Evolutionary conservation across 1,140 invertebrate species (phyloP).

Genomic region (Hyposmocoma kahamanoa): DNA sequence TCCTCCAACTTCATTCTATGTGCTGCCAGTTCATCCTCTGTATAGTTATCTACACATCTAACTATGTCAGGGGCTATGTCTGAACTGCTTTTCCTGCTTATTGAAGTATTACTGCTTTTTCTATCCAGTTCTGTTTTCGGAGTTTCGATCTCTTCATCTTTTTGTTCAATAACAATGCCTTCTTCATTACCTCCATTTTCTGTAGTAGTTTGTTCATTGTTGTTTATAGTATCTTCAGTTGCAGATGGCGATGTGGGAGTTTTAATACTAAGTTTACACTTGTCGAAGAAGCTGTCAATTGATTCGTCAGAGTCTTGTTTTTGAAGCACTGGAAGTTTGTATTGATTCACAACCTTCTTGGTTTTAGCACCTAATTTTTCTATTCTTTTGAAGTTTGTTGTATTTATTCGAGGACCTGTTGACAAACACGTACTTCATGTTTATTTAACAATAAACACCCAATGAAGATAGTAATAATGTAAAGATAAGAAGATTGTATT

Average conservation of each 20-base stretch:
- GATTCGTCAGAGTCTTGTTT: conserved; percentile 42
- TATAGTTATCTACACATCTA: conserved; percentile 47
- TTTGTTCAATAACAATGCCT: conserved; percentile 20
- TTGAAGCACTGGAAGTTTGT: conserved; percentile 31
- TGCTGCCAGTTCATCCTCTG: conserved; percentile 46
- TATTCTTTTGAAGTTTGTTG: conserved; percentile 29
- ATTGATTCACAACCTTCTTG: conserved; percentile 25
- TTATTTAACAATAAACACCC: too few species aligned
- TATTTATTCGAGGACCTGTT: conserved; percentile 22
- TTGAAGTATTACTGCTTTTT: conserved; percentile 11
- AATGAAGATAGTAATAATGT: too few species aligned
- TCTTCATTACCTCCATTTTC: conserved; percentile 19
- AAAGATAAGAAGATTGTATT: too few species aligned
- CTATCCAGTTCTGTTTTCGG: conserved; percentile 11
- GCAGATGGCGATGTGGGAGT: conserved; percentile 22
- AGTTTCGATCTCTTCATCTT: conserved; percentile 10
- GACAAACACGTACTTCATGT: too few species aligned
- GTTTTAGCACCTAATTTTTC: conserved; percentile 37
- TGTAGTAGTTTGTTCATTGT: conserved; percentile 16
- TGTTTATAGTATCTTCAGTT: conserved; percentile 10
- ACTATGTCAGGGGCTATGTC: conserved; percentile 46
- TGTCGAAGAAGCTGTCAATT: conserved; percentile 47
- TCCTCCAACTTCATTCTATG: conserved; percentile 74
- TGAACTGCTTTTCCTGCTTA: conserved; percentile 25
- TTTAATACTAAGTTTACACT: conserved; percentile 56